Evolutionary conservation across 2,888 invertebrate genomes (phyloP).

Genomic region (Tromatobia lineatoria): DNA sequence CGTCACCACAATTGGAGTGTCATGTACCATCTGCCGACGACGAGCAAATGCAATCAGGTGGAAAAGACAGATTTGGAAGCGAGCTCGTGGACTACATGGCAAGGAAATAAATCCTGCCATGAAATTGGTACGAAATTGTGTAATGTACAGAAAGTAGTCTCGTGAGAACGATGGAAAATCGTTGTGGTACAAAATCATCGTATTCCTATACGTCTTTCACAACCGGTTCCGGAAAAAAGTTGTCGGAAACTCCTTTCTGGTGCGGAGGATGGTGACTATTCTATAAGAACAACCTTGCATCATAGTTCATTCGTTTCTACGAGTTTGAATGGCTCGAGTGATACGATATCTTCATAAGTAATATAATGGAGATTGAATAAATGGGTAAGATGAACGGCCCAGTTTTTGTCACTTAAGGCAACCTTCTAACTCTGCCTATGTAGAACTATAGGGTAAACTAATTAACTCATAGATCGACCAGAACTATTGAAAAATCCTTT

Average conservation of each 20-base stretch:
- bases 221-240: neutral
- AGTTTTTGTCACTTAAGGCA: too few species aligned
- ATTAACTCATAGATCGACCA: too few species aligned
- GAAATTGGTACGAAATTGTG: neutral
- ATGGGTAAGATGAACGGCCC: too few species aligned
- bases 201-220: neutral
- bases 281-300: neutral
- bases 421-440: too few species aligned
- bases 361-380: neutral
- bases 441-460: too few species aligned
- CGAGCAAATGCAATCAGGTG: conserved; percentile 2
- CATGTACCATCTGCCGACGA: neutral
- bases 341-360: neutral
- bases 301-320: neutral
- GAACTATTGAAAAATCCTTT: too few species aligned
- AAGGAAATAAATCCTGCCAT: neutral
- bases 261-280: neutral
- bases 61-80: neutral
- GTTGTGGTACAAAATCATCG: neutral
- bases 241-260: neutral
- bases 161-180: neutral
- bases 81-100: neutral
- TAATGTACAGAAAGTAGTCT: neutral
- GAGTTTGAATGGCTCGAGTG: neutral
- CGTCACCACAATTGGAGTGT: conserved; percentile 3